Evolutionary conservation across 2,113 vertebrate genomes (phyloP), one percentile per base, ranked within the genome.

Genomic region (Jacana jacana): DNA sequence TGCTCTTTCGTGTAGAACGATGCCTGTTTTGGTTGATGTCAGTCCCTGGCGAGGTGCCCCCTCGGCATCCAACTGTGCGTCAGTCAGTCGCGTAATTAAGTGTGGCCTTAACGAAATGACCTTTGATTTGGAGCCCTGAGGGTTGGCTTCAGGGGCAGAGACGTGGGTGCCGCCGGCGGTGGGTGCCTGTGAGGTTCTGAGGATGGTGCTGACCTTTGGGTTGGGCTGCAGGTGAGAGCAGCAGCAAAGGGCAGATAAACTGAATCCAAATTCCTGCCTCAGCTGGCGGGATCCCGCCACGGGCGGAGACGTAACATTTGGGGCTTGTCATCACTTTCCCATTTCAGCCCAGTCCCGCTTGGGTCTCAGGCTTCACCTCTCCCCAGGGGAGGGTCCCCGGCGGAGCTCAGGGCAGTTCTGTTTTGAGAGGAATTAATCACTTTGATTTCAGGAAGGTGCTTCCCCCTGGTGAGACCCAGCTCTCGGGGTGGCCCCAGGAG

Each of bases 191-290:
- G 51, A 82, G 84, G 7, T 61, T 33, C 89, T 86, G 70, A 63
- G 92, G 63, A 93, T 5, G 23, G 18, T 81, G 82, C 31, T 97
- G 97, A 97, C 97, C 96, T 97, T 97, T 97, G 87, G 94, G 93
- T 97, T 97, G 87, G 94, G 93, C 71, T n/a, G 57, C 16, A 55
- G 91, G 89, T 81, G 86, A 73, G 68, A 91, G 63, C 90, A 91
- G 63, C 90, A 64, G 77, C 92, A 87, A 37, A 76, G 49, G 51
- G 37, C 77, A 96, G 97, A 97, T 97, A 97, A 97, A 79, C 88
- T 81, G 94, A 93, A 97, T 95, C 93, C 85, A 78, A 66, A 96
- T 93, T 94, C 89, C 88, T 72, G n/a, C 7, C 61, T 17, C 16
- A 55, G n/a, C 35, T 66, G 71, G 17, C 14, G 55, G 90, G 63